A percentile compares a stretch with the other conserved stretches of the same genome.
Evolutionary conservation across 1,140 invertebrate species (phyloP).

Genomic region (Drosophila kanapiae): DNA sequence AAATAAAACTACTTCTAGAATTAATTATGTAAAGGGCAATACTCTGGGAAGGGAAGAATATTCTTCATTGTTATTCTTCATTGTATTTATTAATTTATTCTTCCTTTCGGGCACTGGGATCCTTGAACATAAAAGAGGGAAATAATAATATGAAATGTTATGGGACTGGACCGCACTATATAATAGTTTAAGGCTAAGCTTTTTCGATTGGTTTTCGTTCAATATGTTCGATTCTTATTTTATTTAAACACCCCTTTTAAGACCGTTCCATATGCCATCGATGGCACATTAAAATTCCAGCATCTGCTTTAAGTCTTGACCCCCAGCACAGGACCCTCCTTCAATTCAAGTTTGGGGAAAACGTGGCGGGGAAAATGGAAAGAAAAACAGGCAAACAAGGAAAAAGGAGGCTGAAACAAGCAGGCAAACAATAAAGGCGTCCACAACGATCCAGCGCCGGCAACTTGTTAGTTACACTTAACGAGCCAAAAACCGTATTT

Average conservation of each 20-base stretch:
- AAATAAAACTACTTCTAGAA: not conserved
- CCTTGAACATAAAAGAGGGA: not conserved
- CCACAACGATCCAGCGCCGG: conserved; percentile 37
- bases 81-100: not conserved
- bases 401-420: conserved; percentile 32
- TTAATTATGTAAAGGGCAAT: too few relatives aligned
- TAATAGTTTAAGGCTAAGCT: not conserved
- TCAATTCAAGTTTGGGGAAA: conserved; percentile 19
- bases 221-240: conserved; percentile 2
- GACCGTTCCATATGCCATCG: conserved; percentile 14
- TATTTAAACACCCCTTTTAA: conserved; percentile 25
- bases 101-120: too few relatives aligned
- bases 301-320: conserved; percentile 33
- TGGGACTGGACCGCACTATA: not conserved
- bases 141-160: not conserved
- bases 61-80: too few relatives aligned
- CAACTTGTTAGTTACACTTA: conserved; percentile 81
- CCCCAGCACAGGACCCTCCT: not conserved
- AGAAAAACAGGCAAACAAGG: conserved; percentile 20
- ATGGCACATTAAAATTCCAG: conserved; percentile 15
- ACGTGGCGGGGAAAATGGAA: conserved; percentile 11
- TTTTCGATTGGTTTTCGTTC: not conserved
- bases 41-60: not conserved
- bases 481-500: conserved; percentile 82
- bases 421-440: conserved; percentile 70